Conservation (phyloP, 2,797 vertebrate genomes). For the Hoplostethus atlanticus region DNA sequence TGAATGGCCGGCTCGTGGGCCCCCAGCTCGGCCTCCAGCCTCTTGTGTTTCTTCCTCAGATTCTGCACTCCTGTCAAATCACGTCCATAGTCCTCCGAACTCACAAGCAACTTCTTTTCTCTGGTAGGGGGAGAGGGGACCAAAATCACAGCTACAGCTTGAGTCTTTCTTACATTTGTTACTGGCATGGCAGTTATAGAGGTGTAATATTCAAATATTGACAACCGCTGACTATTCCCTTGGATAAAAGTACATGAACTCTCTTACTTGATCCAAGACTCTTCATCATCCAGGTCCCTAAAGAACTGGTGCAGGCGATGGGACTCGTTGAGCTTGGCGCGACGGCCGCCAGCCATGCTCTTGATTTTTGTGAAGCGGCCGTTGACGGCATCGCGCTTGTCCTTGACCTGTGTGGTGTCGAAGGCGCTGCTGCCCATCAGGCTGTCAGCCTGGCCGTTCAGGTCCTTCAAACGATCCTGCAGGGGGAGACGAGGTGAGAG, state of each 20-base stretch:
- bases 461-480: slow-evolving; percentile 97
- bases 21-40: slow-evolving; percentile 95
- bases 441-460: slow-evolving; percentile 97
- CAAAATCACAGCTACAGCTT: too few species aligned
- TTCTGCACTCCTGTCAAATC: slow-evolving; percentile 99
- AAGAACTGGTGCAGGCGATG: slow-evolving; percentile 99
- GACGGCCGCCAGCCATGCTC: slow-evolving; percentile 91
- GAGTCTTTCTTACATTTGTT: neutral
- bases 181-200: too few species aligned
- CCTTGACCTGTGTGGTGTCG: slow-evolving; percentile 95
- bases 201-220: too few species aligned
- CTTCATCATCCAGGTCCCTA: slow-evolving; percentile 97
- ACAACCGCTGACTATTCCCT: neutral
- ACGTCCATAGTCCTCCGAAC: slow-evolving; percentile 98
- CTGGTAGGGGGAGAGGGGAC: slow-evolving; percentile 69
- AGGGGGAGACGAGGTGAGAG: slow-evolving; percentile 3
- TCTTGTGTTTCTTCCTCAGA: slow-evolving; percentile 98
- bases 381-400: slow-evolving; percentile 94
- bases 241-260: neutral
- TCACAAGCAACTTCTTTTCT: slow-evolving; percentile 97
- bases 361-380: slow-evolving; percentile 94
- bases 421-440: slow-evolving; percentile 97
- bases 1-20: slow-evolving; percentile 97
- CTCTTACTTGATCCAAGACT: slow-evolving; percentile 98
- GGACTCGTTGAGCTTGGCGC: slow-evolving; percentile 93